Evolutionary conservation across 2,888 invertebrate species (phyloP).

Genomic region (Zelleria hepariella): DNA sequence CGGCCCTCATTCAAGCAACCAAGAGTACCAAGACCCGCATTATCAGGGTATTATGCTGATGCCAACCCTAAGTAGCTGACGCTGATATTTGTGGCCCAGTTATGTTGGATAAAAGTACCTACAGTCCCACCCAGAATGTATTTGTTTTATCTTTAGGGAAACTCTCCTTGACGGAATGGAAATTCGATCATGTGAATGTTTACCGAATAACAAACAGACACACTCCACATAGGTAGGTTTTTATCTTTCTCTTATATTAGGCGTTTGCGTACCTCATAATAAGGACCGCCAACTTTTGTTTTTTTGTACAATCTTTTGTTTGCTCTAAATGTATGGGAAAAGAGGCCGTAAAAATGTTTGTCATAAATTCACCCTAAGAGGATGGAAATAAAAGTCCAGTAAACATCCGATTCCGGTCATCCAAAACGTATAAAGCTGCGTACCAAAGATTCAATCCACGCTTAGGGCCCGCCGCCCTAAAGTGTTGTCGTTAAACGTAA

Average conservation of each 20-base stretch:
- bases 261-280: too few relatives aligned
- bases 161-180: background rate
- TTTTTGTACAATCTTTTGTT: background rate
- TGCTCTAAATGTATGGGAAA: background rate
- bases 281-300: too few relatives aligned
- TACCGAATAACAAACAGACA: background rate
- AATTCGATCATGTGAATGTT: background rate
- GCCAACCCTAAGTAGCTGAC: slow-evolving; percentile 25
- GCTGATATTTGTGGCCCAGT: background rate
- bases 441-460: background rate
- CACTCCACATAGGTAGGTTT: too few relatives aligned
- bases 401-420: background rate
- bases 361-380: background rate
- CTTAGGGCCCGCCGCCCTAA: slow-evolving; percentile 13
- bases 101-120: background rate
- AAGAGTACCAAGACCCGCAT: slow-evolving; percentile 42
- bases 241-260: too few relatives aligned
- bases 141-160: background rate
- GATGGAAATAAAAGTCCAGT: background rate
- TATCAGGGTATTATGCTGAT: slow-evolving; percentile 66
- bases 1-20: too few relatives aligned
- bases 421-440: background rate
- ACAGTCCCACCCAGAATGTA: background rate
- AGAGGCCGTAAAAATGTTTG: background rate
- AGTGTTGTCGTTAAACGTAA: slow-evolving; percentile 27